A percentile compares a stretch with the other conserved stretches of the same genome.
These are phyloP conservation scores for Eufriesea mexicana DNA, from an alignment of 1,140 invertebrate genomes.

Conservation along the genomic window DNA sequence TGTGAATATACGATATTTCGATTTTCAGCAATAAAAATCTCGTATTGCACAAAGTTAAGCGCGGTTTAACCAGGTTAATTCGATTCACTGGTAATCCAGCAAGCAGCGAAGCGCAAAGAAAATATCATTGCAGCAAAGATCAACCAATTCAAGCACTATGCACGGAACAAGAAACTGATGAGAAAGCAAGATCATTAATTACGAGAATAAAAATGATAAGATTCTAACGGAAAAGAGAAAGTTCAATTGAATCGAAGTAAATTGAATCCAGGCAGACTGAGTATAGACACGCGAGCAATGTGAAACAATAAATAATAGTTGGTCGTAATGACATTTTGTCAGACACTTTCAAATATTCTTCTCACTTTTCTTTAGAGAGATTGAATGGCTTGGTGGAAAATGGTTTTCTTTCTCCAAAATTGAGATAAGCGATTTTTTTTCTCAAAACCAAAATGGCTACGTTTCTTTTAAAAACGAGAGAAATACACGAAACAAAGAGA, in stretches of 20 bases:
- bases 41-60: neutral
- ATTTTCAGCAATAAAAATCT: neutral
- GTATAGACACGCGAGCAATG: neutral
- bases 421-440: too few species aligned
- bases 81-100: neutral
- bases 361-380: too few species aligned
- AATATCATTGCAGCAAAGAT: neutral
- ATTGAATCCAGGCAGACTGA: neutral
- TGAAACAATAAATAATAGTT: too few species aligned
- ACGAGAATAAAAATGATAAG: neutral
- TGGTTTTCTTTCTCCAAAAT: too few species aligned
- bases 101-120: constrained; percentile 10
- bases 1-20: neutral
- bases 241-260: neutral
- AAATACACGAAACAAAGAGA: too few species aligned
- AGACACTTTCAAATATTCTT: too few species aligned
- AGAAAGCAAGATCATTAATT: neutral
- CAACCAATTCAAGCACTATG: neutral
- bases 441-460: too few species aligned
- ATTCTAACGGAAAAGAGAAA: neutral
- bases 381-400: too few species aligned
- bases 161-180: neutral
- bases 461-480: too few species aligned
- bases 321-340: too few species aligned
- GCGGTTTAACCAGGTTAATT: neutral